phyloP scores from a whole-genome alignment of 2,113 vertebrate genomes.

The Vulpes ferrilata region DNA sequence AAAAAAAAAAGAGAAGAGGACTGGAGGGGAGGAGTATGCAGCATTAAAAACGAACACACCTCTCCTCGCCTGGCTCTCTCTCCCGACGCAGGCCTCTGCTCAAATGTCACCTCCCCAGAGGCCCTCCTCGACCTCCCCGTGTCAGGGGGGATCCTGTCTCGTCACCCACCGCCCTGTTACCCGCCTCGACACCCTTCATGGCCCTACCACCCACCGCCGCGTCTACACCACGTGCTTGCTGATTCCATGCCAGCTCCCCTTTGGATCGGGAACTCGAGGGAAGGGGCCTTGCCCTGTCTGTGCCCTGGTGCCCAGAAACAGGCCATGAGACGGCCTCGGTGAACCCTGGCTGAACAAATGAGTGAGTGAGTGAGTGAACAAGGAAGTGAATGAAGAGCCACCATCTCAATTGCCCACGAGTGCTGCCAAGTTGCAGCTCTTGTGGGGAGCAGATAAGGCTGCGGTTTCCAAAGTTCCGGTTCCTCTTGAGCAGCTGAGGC shows the following conservation, averaged over 20 bases:
- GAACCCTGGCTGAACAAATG: accelerated
- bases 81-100: background rate
- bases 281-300: background rate
- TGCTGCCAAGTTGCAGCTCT: background rate
- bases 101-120: background rate
- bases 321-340: accelerated
- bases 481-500: background rate
- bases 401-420: background rate
- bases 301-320: background rate
- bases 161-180: background rate
- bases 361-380: accelerated
- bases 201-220: accelerated
- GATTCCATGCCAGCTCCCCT: background rate
- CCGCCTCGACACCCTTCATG: accelerated
- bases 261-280: background rate
- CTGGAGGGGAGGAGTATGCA: background rate
- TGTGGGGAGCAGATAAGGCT: conserved; percentile 10
- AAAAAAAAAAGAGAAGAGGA: no score
- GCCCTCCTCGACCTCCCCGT: background rate
- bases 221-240: accelerated
- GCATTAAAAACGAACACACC: background rate
- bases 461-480: background rate
- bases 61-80: background rate
- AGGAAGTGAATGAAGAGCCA: background rate
- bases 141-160: background rate